Conservation (phyloP, 1,140 invertebrate species). For the Drosophila bocki region DNA sequence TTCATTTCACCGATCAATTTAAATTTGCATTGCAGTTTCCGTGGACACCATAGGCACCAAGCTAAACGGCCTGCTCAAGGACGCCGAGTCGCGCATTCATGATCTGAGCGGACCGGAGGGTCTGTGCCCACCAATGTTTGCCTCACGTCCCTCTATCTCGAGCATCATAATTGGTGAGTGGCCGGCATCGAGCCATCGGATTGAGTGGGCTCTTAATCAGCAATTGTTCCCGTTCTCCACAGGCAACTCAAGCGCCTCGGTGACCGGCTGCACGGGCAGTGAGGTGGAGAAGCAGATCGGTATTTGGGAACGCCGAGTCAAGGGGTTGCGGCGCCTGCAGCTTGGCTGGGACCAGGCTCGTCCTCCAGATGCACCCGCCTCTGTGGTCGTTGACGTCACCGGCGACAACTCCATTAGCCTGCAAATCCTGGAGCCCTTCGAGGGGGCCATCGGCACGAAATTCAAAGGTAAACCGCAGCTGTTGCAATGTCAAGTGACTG, state of each 20-base stretch:
- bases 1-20: slow-evolving; percentile 56
- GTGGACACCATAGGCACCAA: slow-evolving; percentile 90
- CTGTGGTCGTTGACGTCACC: slow-evolving; percentile 93
- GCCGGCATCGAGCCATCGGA: background rate
- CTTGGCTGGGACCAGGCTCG: slow-evolving; percentile 89
- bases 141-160: slow-evolving; percentile 81
- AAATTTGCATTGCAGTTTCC: slow-evolving; percentile 87
- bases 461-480: slow-evolving; percentile 90
- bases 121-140: slow-evolving; percentile 68
- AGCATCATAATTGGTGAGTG: slow-evolving; percentile 84
- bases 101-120: slow-evolving; percentile 87
- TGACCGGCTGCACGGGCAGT: slow-evolving; percentile 89
- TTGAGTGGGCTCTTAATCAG: slow-evolving; percentile 17
- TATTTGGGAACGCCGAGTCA: slow-evolving; percentile 94
- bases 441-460: slow-evolving; percentile 93
- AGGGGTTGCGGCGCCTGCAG: slow-evolving; percentile 89
- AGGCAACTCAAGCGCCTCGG: slow-evolving; percentile 85
- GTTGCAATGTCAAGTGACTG: slow-evolving; percentile 18
- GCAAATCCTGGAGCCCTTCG: slow-evolving; percentile 86
- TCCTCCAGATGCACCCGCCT: slow-evolving; percentile 91
- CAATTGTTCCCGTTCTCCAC: slow-evolving; percentile 7
- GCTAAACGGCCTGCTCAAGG: slow-evolving; percentile 90
- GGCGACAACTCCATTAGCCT: slow-evolving; percentile 91
- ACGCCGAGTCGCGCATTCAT: slow-evolving; percentile 91
- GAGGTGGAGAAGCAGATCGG: slow-evolving; percentile 94